These are phyloP conservation scores for Erynnis tages DNA, from an alignment of 2,888 invertebrate genomes.

Conservation along the genomic window DNA sequence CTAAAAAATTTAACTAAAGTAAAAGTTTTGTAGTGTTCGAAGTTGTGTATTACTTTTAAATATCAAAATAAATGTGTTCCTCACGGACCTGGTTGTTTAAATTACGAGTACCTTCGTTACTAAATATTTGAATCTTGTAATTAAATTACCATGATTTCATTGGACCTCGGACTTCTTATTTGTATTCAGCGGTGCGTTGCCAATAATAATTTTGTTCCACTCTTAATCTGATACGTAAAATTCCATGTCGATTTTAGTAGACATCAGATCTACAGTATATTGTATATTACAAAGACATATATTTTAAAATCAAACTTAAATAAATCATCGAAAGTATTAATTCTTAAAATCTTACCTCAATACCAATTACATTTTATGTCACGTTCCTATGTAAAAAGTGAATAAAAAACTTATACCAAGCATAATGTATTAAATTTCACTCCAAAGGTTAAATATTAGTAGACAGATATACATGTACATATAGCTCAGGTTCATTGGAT, in stretches of 20 bases:
- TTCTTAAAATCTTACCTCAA: too few relatives aligned
- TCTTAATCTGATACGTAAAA: constrained; percentile 12
- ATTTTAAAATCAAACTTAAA: neutral
- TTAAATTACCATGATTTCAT: constrained; percentile 22
- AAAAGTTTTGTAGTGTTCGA: too few relatives aligned
- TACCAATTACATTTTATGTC: too few relatives aligned
- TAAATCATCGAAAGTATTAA: too few relatives aligned
- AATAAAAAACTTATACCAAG: too few relatives aligned
- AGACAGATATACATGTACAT: too few relatives aligned
- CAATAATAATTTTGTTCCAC: constrained; percentile 20
- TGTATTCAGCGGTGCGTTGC: constrained; percentile 16
- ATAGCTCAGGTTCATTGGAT: too few relatives aligned
- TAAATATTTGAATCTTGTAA: constrained; percentile 21
- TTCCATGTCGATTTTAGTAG: neutral
- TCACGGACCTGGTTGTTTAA: neutral
- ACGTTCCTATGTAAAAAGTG: too few relatives aligned
- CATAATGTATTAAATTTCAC: too few relatives aligned
- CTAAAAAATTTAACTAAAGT: too few relatives aligned
- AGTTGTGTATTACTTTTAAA: neutral
- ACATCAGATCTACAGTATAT: neutral
- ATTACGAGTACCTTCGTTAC: neutral
- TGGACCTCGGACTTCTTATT: constrained; percentile 18
- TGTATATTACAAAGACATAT: neutral
- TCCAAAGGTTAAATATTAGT: too few relatives aligned
- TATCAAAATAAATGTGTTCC: neutral